Evolutionary conservation across 1,140 invertebrate species (phyloP), one percentile per base, ranked within the genome.

Genomic region (Pachypeltis micranthus): DNA sequence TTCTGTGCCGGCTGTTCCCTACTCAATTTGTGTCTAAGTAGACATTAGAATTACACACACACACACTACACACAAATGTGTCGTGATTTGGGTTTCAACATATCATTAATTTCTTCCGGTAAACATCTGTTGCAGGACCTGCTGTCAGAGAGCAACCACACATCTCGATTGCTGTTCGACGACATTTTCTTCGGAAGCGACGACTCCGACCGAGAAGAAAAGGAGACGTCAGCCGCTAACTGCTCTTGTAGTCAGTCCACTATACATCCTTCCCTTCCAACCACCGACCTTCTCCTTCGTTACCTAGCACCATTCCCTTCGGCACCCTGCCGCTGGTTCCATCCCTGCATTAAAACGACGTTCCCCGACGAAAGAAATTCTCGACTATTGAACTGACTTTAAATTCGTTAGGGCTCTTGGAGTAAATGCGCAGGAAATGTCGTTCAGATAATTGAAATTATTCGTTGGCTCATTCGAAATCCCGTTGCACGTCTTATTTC

Each of bases 221-320:
- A 78, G 44, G 76, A 79, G 58, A 26, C 77, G 1, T 74, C 72
- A 61, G 28, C 77, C 0, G 75, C 76, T 63, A 83, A 81, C 62
- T 85, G 83, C 66, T 79, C 78, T 14, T 85, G 83, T 68, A 82
- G 83, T 84, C 73, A 78, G 76, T 68, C 60, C 27, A 26, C 7
- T 25, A 28, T 29, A 7, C 3, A 57, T 14, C 55, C 28, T 24
- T 21, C 16, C 57, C 59, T 54, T 27, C 47, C 24, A 28, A 57
- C 51, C 26, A 34, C 61, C n/a, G 26, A 56, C 2, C 51, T 51
- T 44, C 51, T 63, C 44, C 19, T 63, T 24, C 34, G 31, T 19
- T 47, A 28, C 23, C 39, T 51, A 19, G 44, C 23, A 23, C 44
- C 26, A 24, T 23, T 51, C 25, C 16, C n/a, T n/a, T n/a, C 24